These are phyloP conservation scores for Sardina pilchardus DNA, from an alignment of 2,113 vertebrate species.

Conservation along the genomic window DNA sequence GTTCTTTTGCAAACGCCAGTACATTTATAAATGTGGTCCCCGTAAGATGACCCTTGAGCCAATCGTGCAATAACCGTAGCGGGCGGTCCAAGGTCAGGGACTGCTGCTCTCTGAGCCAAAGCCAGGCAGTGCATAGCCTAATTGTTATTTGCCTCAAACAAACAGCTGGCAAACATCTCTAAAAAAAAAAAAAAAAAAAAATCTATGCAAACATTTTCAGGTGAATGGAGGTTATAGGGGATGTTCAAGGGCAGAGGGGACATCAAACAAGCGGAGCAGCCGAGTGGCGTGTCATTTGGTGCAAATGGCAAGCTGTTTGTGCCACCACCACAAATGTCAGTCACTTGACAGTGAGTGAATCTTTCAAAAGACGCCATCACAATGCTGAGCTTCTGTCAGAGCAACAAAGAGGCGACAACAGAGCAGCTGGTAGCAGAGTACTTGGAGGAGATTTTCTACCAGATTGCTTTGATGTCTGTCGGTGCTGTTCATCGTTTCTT, in stretches of 20 bases:
- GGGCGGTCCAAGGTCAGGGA: not conserved
- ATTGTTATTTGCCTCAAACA: not conserved
- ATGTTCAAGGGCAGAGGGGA: not conserved
- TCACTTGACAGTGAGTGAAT: constrained; percentile 18
- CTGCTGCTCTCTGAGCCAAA: not conserved
- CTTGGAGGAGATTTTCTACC: not conserved
- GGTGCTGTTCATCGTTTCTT: not conserved
- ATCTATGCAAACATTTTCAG: not conserved
- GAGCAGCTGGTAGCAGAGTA: not conserved
- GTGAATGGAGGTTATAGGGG: not conserved
- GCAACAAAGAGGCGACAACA: not conserved
- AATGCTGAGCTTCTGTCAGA: not conserved
- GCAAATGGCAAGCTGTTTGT: not conserved
- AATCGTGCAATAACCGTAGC: not conserved
- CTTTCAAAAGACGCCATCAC: not conserved
- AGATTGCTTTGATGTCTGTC: constrained; percentile 9
- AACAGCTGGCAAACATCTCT: constrained; percentile 1
- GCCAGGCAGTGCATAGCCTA: not conserved
- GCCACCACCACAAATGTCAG: constrained; percentile 12
- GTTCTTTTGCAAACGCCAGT: not conserved
- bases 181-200: constrained; percentile 7
- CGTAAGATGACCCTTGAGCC: not conserved
- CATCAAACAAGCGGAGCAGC: not conserved
- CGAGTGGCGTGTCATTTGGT: not conserved
- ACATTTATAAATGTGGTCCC: not conserved